Conservation (phyloP, 2,113 vertebrate genomes). For the Clarias batrachus region DNA sequence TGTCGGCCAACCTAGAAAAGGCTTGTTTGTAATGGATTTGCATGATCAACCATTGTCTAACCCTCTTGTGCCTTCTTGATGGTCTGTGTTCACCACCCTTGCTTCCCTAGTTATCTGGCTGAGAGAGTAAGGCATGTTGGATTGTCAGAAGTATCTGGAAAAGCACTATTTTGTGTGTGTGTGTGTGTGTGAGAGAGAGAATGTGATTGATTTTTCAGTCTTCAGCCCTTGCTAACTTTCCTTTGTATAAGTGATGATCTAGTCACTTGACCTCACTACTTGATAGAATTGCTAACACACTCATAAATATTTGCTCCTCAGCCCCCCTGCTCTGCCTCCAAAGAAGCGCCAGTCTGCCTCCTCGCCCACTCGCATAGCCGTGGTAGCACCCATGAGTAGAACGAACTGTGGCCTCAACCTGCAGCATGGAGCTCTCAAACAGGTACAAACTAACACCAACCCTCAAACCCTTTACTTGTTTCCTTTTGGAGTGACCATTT, state of each 20-base stretch:
- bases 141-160: constrained; percentile 1
- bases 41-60: constrained; percentile 59
- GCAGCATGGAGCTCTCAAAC: constrained; percentile 87
- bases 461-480: background rate
- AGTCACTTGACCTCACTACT: constrained; percentile 23
- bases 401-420: constrained; percentile 86
- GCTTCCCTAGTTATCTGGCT: constrained; percentile 15
- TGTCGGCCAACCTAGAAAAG: constrained; percentile 59
- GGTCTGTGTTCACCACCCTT: constrained; percentile 22
- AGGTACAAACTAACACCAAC: constrained; percentile 70
- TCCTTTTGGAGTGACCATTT: background rate
- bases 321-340: constrained; percentile 89
- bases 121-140: constrained; percentile 15
- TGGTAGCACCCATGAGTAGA: constrained; percentile 95
- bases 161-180: constrained; percentile 39
- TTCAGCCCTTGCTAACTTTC: constrained; percentile 26
- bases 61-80: constrained; percentile 24
- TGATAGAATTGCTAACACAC: constrained; percentile 27
- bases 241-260: background rate
- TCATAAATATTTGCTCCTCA: constrained; percentile 44
- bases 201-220: background rate
- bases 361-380: constrained; percentile 90
- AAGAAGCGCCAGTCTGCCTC: constrained; percentile 94
- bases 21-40: constrained; percentile 61
- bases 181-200: background rate